These are phyloP conservation scores for Bubo scandiacus DNA, from an alignment of 2,113 vertebrate species.

Conservation along the genomic window DNA sequence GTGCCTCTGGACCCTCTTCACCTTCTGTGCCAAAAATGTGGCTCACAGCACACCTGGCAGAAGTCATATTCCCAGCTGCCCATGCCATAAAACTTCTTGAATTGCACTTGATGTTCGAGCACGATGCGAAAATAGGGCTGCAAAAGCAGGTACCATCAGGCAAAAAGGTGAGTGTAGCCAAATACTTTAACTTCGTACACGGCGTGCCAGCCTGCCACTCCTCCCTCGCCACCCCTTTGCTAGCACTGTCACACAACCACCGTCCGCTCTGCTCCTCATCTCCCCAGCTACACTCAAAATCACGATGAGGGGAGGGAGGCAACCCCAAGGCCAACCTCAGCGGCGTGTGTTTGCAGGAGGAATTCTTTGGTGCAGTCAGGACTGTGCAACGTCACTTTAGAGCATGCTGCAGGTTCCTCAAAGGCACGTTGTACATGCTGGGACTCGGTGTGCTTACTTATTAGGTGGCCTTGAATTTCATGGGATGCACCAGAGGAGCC, in stretches of 20 bases:
- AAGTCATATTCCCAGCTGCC: background rate
- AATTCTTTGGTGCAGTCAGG: background rate
- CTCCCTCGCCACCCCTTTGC: background rate
- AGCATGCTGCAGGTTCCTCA: background rate
- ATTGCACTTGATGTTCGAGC: rapidly evolving
- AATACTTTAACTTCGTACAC: background rate
- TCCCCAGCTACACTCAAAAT: background rate
- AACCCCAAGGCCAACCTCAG: background rate
- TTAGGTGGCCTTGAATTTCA: background rate
- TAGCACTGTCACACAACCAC: background rate
- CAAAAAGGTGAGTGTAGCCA: background rate
- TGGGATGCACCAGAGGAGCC: background rate
- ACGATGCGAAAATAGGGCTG: background rate
- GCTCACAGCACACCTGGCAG: background rate
- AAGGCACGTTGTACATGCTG: too few species aligned
- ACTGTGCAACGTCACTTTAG: background rate
- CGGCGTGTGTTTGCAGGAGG: rapidly evolving
- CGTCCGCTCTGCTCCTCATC: background rate
- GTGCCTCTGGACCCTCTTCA: background rate
- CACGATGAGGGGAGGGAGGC: rapidly evolving
- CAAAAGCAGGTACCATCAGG: background rate
- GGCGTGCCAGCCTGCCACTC: background rate
- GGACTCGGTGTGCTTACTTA: background rate
- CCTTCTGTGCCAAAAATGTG: background rate
- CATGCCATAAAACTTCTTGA: background rate